A percentile compares a stretch with the other conserved stretches of the same genome.
Conservation (phyloP, 2,113 vertebrate species). For the Leptosomus discolor region DNA sequence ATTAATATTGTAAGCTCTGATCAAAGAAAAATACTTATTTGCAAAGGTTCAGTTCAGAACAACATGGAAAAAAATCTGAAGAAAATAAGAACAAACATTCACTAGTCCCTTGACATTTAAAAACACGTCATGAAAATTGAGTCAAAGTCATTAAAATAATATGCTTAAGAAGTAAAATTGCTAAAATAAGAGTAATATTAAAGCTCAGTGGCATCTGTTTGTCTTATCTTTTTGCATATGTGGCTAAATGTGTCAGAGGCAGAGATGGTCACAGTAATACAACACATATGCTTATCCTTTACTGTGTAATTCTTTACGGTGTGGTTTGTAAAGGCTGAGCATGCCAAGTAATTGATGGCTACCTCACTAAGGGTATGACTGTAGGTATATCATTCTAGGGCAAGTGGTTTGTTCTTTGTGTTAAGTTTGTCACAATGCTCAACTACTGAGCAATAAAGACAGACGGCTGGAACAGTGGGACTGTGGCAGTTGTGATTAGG, state of each 20-base stretch:
- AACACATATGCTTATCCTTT: background rate
- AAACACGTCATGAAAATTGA: background rate
- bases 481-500: background rate
- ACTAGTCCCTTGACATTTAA: background rate
- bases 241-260: slow-evolving; percentile 2
- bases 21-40: background rate
- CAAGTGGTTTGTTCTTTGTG: background rate
- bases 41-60: background rate
- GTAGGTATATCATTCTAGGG: background rate
- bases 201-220: background rate
- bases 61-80: background rate
- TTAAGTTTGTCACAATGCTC: background rate
- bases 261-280: background rate
- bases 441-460: background rate
- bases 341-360: background rate
- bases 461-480: background rate
- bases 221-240: background rate
- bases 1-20: background rate
- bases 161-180: background rate
- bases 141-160: background rate
- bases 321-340: background rate
- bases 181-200: background rate
- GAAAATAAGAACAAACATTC: background rate
- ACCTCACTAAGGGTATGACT: background rate
- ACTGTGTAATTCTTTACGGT: background rate